These are phyloP conservation scores for Cyclophora albipunctata DNA, from an alignment of 2,888 invertebrate genomes.

Conservation along the genomic window DNA sequence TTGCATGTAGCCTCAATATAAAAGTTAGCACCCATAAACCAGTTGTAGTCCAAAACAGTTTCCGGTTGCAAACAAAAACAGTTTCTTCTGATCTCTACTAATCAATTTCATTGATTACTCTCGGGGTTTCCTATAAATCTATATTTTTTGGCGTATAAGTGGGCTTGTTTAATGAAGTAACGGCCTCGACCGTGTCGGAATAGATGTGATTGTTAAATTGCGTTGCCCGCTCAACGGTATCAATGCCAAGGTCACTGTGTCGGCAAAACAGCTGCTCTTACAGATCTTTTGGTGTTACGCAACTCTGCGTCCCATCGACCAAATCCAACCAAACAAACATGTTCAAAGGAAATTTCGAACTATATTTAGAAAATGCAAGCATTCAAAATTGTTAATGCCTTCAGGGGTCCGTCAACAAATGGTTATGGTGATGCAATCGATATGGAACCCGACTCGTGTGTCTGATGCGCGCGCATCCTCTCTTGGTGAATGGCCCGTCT, in stretches of 20 bases:
- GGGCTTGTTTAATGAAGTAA: conserved; percentile 15
- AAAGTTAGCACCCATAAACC: no score
- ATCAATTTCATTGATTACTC: no score
- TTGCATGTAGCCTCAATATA: no score
- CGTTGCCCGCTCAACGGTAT: conserved; percentile 49
- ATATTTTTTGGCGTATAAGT: no score
- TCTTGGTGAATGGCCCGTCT: conserved; percentile 63
- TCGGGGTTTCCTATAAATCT: no score
- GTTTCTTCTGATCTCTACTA: no score
- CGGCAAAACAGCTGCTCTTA: conserved; percentile 39
- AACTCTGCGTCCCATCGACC: conserved; percentile 12
- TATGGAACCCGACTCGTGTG: conserved; percentile 48
- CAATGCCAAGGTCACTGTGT: conserved; percentile 61
- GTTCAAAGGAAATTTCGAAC: conserved; percentile 5
- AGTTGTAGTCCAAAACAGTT: no score
- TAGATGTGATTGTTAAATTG: conserved; percentile 62
- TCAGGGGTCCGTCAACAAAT: conserved; percentile 30
- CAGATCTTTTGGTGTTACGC: conserved; percentile 24
- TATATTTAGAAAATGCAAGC: no score
- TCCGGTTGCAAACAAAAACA: no score
- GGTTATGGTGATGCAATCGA: conserved; percentile 50
- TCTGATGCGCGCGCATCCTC: conserved; percentile 59
- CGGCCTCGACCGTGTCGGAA: conserved; percentile 51
- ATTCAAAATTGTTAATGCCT: conserved; percentile 6
- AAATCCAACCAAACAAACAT: conserved; percentile 8